Evolutionary conservation across 2,113 vertebrate genomes (phyloP), one percentile per base, ranked within the genome.

Genomic region (Choloepus hoffmanni): DNA sequence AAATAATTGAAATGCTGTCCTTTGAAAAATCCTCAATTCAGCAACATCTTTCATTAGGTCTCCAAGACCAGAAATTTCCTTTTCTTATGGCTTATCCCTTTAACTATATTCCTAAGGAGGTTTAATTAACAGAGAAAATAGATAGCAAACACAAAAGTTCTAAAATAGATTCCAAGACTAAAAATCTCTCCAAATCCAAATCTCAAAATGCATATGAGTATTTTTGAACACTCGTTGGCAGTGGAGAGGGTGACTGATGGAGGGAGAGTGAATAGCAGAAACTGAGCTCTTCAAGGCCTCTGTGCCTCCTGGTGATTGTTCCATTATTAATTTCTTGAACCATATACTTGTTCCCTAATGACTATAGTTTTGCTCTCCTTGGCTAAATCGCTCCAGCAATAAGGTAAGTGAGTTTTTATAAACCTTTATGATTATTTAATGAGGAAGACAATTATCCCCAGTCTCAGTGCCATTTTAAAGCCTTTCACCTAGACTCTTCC

Each of bases 391-490:
- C 50, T 23, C 1, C 30, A 68, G 72, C 67, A 33, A 1, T n/a
- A 73, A 88, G 65, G 85, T 76, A 63, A 85, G 82, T 72, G 86
- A 62, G n/a, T 67, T 62, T 88, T 65, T 36, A 50, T 16, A 79
- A 87, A 74, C 6, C 2, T 73, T 89, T 40, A 77, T 63, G 33
- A 83, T 84, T 74, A 83, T 90, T 96, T 94, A 84, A 94, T 63
- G 40, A 30, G 40, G 58, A 92, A 43, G 43, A 81, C 68, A 70
- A 88, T 45, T 12, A 33, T 48, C 18, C 48, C 24, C 7, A 28
- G n/a, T 28, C n/a, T 33, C 70, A 33, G 26, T 13, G 21, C 36
- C 58, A n/a, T 45, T 26, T 21, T 28, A 48, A 77, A 70, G 26
- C 50, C 60, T 92, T 43, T 24, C 28, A 65, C 28, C 15, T 30